A percentile compares a stretch with the other conserved stretches of the same genome.
phyloP scores from a whole-genome alignment of 2,113 vertebrate species.

The Megalops atlanticus region DNA sequence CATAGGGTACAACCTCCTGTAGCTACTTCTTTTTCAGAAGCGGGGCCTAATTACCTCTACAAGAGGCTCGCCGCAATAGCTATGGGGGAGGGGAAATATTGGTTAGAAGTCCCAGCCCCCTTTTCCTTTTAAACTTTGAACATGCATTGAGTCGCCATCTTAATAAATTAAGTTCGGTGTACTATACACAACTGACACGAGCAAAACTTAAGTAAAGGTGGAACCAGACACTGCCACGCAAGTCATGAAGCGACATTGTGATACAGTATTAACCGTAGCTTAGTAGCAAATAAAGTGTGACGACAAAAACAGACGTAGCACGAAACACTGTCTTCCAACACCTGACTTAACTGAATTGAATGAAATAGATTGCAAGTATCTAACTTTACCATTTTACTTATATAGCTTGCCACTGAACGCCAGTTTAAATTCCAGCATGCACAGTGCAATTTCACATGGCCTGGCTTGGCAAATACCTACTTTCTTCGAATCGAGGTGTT shows the following conservation, averaged over 20 bases:
- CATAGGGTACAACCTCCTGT: too few relatives aligned
- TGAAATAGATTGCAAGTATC: too few relatives aligned
- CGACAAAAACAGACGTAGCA: neutral
- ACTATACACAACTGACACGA: neutral
- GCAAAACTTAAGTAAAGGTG: neutral
- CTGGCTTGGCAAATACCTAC: conserved; percentile 55
- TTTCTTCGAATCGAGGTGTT: conserved; percentile 63
- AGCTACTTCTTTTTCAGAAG: conserved; percentile 26
- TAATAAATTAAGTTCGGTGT: conserved; percentile 52
- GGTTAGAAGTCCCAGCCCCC: conserved; percentile 62
- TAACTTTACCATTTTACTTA: too few relatives aligned
- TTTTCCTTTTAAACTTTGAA: conserved; percentile 73
- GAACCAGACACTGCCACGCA: neutral
- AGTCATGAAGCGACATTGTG: too few relatives aligned
- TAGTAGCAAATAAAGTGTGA: neutral
- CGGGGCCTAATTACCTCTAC: conserved; percentile 28
- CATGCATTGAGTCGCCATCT: conserved; percentile 67
- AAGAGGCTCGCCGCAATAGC: conserved; percentile 15
- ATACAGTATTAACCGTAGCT: neutral
- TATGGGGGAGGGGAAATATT: conserved; percentile 57
- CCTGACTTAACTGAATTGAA: too few relatives aligned
- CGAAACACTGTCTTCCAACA: neutral
- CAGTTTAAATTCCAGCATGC: neutral
- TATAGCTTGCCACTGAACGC: neutral
- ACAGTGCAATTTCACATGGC: neutral